Conservation (phyloP, 2,113 vertebrate species). For the Sphaerodactylus townsendi region DNA sequence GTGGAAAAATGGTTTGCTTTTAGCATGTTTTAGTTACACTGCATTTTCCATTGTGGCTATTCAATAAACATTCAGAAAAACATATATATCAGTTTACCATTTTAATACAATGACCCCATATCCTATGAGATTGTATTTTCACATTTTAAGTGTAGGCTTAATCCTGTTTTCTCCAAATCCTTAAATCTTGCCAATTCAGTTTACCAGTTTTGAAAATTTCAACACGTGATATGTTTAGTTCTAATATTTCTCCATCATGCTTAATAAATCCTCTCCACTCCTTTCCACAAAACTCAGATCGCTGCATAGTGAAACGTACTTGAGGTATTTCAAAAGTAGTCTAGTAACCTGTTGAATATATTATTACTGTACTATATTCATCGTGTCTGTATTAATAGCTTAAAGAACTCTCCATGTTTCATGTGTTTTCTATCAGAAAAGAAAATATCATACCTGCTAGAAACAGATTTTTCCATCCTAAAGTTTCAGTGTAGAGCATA, state of each 20-base stretch:
- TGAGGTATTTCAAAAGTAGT: neutral
- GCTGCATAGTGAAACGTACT: neutral
- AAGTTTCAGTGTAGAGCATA: neutral
- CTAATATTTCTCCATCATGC: neutral
- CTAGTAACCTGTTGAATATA: neutral
- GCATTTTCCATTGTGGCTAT: neutral
- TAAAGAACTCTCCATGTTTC: neutral
- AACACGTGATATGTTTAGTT: neutral
- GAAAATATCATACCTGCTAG: constrained; percentile 18
- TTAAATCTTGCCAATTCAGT: neutral
- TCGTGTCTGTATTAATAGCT: neutral
- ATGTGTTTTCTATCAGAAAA: neutral
- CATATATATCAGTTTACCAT: neutral
- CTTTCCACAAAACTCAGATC: neutral
- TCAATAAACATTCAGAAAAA: neutral
- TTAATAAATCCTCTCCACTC: neutral
- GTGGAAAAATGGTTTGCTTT: neutral
- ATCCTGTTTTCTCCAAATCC: neutral
- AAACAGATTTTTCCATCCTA: neutral
- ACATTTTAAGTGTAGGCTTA: neutral
- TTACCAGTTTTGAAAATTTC: neutral
- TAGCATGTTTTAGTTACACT: neutral
- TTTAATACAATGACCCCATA: neutral
- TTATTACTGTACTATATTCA: neutral
- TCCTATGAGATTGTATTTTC: neutral